Evolutionary conservation across 2,797 vertebrate species (phyloP).

Genomic region (Enteromius mattozi): DNA sequence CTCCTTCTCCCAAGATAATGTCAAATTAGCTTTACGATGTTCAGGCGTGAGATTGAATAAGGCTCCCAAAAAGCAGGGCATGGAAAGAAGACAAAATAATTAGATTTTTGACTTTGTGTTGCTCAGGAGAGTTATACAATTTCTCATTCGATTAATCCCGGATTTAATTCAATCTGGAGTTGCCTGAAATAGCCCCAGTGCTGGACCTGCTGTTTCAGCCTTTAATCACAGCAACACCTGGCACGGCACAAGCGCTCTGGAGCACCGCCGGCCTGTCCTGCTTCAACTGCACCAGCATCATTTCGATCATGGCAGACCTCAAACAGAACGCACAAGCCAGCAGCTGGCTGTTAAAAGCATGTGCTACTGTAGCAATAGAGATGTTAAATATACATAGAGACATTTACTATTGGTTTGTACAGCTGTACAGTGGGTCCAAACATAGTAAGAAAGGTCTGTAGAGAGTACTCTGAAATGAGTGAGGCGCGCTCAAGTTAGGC

Average conservation of each 20-base stretch:
- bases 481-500: not conserved
- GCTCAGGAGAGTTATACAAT: slow-evolving; percentile 76
- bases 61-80: not conserved
- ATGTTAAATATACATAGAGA: not conserved
- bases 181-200: slow-evolving; percentile 70
- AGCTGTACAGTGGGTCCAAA: not conserved
- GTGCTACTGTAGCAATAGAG: not conserved
- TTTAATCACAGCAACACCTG: slow-evolving; percentile 56
- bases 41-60: slow-evolving; percentile 57
- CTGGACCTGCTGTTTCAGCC: slow-evolving; percentile 41
- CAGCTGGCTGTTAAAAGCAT: not conserved
- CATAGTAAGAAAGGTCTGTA: not conserved
- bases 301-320: not conserved
- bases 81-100: slow-evolving; percentile 66
- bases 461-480: not conserved
- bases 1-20: not conserved
- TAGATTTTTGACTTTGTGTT: slow-evolving; percentile 77
- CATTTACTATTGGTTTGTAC: not conserved
- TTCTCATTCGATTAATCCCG: slow-evolving; percentile 78
- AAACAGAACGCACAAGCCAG: not conserved
- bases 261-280: not conserved
- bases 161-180: slow-evolving; percentile 79
- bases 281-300: not conserved
- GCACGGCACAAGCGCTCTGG: slow-evolving; percentile 1
- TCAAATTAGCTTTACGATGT: slow-evolving; percentile 48